Evolutionary conservation across 2,113 vertebrate genomes (phyloP), one percentile per base, ranked within the genome.

Genomic region (Prietella phreatophila): DNA sequence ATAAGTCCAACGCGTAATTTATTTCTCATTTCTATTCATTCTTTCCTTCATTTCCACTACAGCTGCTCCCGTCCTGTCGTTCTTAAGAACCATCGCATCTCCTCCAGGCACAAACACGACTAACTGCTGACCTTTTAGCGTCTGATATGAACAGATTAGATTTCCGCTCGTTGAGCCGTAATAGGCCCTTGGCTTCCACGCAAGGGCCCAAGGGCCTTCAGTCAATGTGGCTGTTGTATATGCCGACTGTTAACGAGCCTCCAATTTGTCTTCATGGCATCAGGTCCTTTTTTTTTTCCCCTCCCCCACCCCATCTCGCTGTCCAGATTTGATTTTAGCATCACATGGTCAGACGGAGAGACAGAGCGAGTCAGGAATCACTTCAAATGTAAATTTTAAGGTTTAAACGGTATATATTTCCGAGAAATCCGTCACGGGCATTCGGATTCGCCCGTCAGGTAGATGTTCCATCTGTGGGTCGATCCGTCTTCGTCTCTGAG

Each of bases 151-250:
- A 39, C 80, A 82, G 80, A 82, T 61, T 61, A 82, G 27, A 82
- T 82, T 61, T 39, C 56, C 27, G 22, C 61, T 5, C 13, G 58
- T 33, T 15, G 39, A 76, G 39, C 86, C 47, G 27, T 39, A 60
- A 65, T 61, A 78, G 63, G 69, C 60, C 33, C 78, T 61, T 19
- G 50, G 85, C 76, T 83, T 83, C 83, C 69, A 80, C 19, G 19
- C 50, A 6, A 58, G 50, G 53, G 86, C 75, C 83, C 30, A 19
- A 63, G 84, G 55, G 76, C 36, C 83, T 73, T 85, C 61, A 30
- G 78, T 88, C 84, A 69, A 55, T 75, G 87, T 73, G 87, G 71
- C 55, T 85, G 80, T 89, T 87, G 87, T 80, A 67, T 50, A 81
- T 85, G n/a, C 42, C 8, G 73, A 82, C 84, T 55, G 27, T 80